phyloP scores from a whole-genome alignment of 2,113 vertebrate genomes.

The Oenanthe oenanthe region DNA sequence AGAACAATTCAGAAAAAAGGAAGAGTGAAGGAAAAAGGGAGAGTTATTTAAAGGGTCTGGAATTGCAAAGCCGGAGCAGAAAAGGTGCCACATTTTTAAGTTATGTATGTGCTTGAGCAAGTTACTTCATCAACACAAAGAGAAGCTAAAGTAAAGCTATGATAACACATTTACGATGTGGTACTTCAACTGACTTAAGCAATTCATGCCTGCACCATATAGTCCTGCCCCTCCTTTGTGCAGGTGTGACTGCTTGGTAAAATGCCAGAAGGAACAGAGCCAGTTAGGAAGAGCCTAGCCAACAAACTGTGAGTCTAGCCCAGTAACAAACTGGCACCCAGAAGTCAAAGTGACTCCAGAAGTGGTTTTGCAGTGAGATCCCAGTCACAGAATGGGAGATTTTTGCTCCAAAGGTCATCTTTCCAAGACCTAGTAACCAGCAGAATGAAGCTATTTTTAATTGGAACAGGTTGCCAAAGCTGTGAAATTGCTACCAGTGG shows the following conservation, averaged over 20 bases:
- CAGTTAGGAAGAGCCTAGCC: neutral
- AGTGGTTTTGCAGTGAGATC: neutral
- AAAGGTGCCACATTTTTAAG: neutral
- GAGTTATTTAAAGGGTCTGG: neutral
- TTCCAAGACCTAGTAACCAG: neutral
- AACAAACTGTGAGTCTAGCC: neutral
- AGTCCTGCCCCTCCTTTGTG: neutral
- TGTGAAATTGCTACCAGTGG: neutral
- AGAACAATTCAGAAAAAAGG: neutral
- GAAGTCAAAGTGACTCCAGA: neutral
- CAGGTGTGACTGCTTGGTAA: neutral
- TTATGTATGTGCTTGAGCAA: neutral
- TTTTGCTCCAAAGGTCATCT: neutral
- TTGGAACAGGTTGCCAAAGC: neutral
- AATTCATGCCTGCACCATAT: neutral
- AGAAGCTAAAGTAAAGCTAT: neutral
- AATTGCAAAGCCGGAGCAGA: neutral
- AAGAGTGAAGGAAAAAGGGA: neutral
- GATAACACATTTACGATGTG: neutral
- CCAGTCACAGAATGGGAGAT: neutral
- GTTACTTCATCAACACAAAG: neutral
- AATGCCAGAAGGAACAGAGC: neutral
- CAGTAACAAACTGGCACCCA: neutral
- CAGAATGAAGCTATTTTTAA: neutral
- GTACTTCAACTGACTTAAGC: neutral